These are phyloP conservation scores for Nysson spinosus DNA, from an alignment of 2,888 invertebrate species.

Conservation along the genomic window DNA sequence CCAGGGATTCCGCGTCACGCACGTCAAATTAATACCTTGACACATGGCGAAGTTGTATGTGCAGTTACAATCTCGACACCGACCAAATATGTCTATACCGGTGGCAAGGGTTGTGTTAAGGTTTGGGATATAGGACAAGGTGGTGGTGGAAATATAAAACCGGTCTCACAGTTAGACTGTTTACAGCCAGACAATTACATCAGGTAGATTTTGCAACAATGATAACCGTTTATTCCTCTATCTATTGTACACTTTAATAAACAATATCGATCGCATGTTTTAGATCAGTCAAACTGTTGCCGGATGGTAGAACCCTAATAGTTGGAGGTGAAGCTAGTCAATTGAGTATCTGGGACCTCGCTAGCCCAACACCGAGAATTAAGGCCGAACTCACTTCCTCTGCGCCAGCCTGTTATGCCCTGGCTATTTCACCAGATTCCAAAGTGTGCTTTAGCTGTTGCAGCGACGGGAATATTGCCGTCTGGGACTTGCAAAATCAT, in stretches of 20 bases:
- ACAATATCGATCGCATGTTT: too few species aligned
- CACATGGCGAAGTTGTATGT: slow-evolving; percentile 98
- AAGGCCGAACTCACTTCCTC: slow-evolving; percentile 93
- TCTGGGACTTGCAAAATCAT: slow-evolving; percentile 96
- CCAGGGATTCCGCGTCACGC: slow-evolving; percentile 96
- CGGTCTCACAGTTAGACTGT: slow-evolving; percentile 92
- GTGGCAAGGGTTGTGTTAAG: slow-evolving; percentile 97
- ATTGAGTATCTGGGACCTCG: slow-evolving; percentile 97
- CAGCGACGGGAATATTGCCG: slow-evolving; percentile 98
- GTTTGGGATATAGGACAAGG: slow-evolving; percentile 90
- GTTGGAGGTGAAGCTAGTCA: slow-evolving; percentile 98
- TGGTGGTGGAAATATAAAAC: slow-evolving; percentile 83
- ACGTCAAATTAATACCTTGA: slow-evolving; percentile 91
- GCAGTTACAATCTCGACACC: slow-evolving; percentile 95
- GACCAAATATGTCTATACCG: slow-evolving; percentile 96
- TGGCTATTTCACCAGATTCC: slow-evolving; percentile 97
- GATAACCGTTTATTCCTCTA: too few species aligned
- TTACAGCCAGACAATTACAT: slow-evolving; percentile 98
- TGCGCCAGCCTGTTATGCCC: slow-evolving; percentile 98
- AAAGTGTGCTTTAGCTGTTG: slow-evolving; percentile 99
- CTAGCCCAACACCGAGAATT: slow-evolving; percentile 93
- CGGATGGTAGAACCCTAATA: slow-evolving; percentile 95
- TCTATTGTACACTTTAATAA: too few species aligned
- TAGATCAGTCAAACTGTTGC: slow-evolving; percentile 94
- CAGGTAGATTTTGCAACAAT: slow-evolving; percentile 83